Base-by-base conservation (phyloP, 2,797 vertebrate genomes). In the Cossypha heuglini region DNA sequence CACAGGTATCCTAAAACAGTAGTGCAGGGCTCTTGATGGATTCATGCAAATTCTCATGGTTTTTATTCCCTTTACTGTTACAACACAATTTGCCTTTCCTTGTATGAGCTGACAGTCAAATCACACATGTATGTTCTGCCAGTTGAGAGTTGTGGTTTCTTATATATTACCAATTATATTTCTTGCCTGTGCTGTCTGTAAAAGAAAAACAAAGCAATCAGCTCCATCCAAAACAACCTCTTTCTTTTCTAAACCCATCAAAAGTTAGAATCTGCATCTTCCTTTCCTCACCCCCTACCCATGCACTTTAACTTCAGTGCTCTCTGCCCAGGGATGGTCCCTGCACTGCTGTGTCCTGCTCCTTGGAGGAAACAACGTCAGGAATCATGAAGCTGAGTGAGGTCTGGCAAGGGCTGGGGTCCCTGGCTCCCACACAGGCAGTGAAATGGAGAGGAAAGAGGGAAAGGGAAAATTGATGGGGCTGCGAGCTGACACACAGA, bases 401-500 rank as follows among this genome's bases (percentile, higher is more conserved):
- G 46, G 51, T 69, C 86, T 91, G 85, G 72, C 67, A 92, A 51
- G 38, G 40, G 26, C 66, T 71, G 57, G 54, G n/a, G 20, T 46
- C 43, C 22, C 49, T 84, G 58, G 45, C 31, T 85, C 25, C 37
- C 10, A 19, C 0, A 5, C 43, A 62, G 38, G 28, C 69, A 68
- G 37, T 37, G 52, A 68, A 57, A 16, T 1, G 2, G 40, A 66
- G 12, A 93, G 75, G 28, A 71, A 66, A 69, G 24, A 90, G 20
- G 25, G 17, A 21, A 92, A 71, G 7, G 28, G 43, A 88, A 90
- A 92, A 77, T 0, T 38, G 35, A 26, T 63, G 52, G 48, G 8
- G 2, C 5, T 88, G 52, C 0, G 5, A 66, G 61, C 33, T 0
- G 0, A 59, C 68, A 66, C 12, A 18, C 35, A 59, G 86, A 61